Evolutionary conservation across 1,140 invertebrate genomes (phyloP).

Genomic region (Palaemon carinicauda): DNA sequence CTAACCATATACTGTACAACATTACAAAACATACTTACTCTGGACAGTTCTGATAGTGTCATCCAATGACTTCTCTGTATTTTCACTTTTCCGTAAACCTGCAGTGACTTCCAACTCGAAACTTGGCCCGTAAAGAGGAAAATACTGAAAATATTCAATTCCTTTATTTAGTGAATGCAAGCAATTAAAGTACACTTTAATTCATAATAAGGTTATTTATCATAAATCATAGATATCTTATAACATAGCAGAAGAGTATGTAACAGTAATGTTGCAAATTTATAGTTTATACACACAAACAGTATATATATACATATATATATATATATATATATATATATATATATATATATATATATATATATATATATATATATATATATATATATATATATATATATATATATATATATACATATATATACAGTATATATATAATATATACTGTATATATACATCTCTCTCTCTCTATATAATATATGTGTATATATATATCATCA

Average conservation of each 20-base stretch:
- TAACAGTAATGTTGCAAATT: not conserved
- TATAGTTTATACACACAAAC: too few relatives aligned
- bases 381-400: not conserved
- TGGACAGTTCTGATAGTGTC: conserved; percentile 58
- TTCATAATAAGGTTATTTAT: too few relatives aligned
- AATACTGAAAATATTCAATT: conserved; percentile 66
- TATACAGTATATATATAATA: too few relatives aligned
- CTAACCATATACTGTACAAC: not conserved
- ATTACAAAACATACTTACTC: conserved; percentile 56
- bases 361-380: not conserved
- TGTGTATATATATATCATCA: too few relatives aligned
- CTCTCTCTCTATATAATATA: too few relatives aligned
- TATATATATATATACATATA: not conserved
- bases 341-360: not conserved
- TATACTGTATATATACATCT: too few relatives aligned
- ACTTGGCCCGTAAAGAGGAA: conserved; percentile 71
- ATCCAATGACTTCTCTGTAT: conserved; percentile 64
- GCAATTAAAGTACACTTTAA: too few relatives aligned
- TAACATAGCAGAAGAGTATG: conserved; percentile 4
- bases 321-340: not conserved
- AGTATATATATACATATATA: conserved; percentile 7
- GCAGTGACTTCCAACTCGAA: conserved; percentile 69
- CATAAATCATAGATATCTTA: too few relatives aligned
- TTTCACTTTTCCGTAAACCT: conserved; percentile 67
- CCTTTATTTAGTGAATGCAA: too few relatives aligned